phyloP scores from a whole-genome alignment of 1,140 invertebrate genomes.

The Sitodiplosis mosellana region DNA sequence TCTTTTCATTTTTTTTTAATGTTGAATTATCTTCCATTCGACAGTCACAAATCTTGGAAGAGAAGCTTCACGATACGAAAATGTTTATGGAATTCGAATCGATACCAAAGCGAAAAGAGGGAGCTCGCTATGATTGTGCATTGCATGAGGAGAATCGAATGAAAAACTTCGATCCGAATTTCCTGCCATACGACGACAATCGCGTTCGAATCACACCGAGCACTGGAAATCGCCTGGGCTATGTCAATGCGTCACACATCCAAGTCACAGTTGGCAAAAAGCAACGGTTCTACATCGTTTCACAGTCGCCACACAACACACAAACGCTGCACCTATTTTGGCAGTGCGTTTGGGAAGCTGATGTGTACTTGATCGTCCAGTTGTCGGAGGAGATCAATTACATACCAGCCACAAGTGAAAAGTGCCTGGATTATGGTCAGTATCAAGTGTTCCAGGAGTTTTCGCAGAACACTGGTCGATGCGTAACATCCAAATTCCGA shows the following conservation, averaged over 20 bases:
- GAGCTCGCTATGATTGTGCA: constrained; percentile 22
- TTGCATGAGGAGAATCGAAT: constrained; percentile 20
- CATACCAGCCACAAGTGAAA: constrained; percentile 32
- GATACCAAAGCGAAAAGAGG: constrained; percentile 58
- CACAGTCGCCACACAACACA: constrained; percentile 42
- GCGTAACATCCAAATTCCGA: constrained; percentile 36
- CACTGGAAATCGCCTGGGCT: constrained; percentile 64
- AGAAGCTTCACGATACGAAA: constrained; percentile 60
- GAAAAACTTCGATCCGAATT: constrained; percentile 36
- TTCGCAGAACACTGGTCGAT: constrained; percentile 37
- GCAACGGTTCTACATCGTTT: constrained; percentile 68
- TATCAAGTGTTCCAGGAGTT: constrained; percentile 49
- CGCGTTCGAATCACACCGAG: constrained; percentile 55
- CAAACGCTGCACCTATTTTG: constrained; percentile 41
- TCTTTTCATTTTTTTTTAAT: not conserved
- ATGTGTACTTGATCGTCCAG: constrained; percentile 60
- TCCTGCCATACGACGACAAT: constrained; percentile 75
- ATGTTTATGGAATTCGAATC: constrained; percentile 75
- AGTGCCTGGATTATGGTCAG: constrained; percentile 35
- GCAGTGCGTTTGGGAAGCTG: constrained; percentile 75
- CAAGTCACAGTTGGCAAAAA: constrained; percentile 52
- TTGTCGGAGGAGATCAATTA: constrained; percentile 41
- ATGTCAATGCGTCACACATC: constrained; percentile 80
- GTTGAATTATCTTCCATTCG: constrained; percentile 10
- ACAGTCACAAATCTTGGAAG: constrained; percentile 62